Conservation (phyloP, 2,113 vertebrate genomes). For the Eudorcas thomsonii region DNA sequence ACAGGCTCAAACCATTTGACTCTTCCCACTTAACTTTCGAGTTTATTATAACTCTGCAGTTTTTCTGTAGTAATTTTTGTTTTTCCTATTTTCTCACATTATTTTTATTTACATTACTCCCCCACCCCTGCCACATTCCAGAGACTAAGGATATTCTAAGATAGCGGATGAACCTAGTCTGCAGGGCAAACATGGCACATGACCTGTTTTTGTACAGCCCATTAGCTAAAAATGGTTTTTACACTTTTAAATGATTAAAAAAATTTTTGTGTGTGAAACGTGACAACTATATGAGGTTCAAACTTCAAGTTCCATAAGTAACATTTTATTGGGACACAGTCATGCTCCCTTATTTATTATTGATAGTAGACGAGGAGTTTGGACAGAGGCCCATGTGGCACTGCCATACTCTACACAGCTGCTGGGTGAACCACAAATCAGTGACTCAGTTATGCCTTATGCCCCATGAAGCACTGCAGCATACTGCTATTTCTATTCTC, state of each 20-base stretch:
- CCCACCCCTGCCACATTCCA: background rate
- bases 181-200: background rate
- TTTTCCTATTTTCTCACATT: slow-evolving; percentile 20
- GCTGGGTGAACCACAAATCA: background rate
- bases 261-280: background rate
- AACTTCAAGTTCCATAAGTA: background rate
- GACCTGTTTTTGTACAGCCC: background rate
- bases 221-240: background rate
- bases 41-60: background rate
- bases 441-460: background rate
- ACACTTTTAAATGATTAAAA: background rate
- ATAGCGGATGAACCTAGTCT: background rate
- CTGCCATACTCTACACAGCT: background rate
- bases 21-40: background rate
- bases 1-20: background rate
- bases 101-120: background rate
- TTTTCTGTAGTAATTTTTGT: background rate
- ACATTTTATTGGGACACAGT: background rate
- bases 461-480: background rate
- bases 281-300: background rate
- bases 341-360: background rate
- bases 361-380: background rate
- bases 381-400: no score
- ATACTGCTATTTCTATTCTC: background rate
- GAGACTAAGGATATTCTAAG: background rate